Conservation (phyloP, 2,797 vertebrate species). For the Lerista edwardsae region DNA sequence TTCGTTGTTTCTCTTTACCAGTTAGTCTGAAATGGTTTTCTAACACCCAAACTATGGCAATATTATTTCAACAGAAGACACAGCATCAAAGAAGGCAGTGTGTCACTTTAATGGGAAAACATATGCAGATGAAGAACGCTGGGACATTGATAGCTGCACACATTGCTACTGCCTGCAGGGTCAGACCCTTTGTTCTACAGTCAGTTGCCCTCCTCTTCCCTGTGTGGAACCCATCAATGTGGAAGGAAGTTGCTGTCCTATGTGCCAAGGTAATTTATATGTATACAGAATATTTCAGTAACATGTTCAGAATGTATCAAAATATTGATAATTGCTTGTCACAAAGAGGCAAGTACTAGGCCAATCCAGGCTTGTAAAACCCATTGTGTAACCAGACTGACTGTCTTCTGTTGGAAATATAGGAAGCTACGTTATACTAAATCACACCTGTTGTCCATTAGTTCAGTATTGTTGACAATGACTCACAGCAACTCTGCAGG, state of each 20-base stretch:
- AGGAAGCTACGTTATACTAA: too few species aligned
- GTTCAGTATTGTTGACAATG: too few species aligned
- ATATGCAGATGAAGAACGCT: constrained; percentile 87
- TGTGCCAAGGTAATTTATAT: constrained; percentile 83
- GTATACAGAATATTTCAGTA: constrained; percentile 11
- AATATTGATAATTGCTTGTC: not conserved
- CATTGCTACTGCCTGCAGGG: constrained; percentile 93
- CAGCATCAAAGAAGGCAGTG: constrained; percentile 82
- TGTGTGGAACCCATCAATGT: constrained; percentile 84
- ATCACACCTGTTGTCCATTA: too few species aligned
- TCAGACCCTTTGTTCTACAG: constrained; percentile 90
- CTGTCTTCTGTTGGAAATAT: not conserved
- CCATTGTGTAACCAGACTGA: not conserved
- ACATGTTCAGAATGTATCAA: rapidly evolving
- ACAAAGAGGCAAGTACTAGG: not conserved
- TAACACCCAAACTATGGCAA: rapidly evolving
- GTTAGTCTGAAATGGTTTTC: not conserved
- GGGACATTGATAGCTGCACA: constrained; percentile 92
- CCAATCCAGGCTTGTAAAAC: not conserved
- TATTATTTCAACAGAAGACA: constrained; percentile 78
- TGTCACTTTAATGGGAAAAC: constrained; percentile 89
- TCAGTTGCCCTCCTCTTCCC: constrained; percentile 88
- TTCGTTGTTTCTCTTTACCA: not conserved
- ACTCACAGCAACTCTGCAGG: too few species aligned
- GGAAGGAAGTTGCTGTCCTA: constrained; percentile 89